A percentile compares a stretch with the other conserved stretches of the same genome.
phyloP scores from a whole-genome alignment of 23 tunicate species.

The Oikopleura albicans region DNA sequence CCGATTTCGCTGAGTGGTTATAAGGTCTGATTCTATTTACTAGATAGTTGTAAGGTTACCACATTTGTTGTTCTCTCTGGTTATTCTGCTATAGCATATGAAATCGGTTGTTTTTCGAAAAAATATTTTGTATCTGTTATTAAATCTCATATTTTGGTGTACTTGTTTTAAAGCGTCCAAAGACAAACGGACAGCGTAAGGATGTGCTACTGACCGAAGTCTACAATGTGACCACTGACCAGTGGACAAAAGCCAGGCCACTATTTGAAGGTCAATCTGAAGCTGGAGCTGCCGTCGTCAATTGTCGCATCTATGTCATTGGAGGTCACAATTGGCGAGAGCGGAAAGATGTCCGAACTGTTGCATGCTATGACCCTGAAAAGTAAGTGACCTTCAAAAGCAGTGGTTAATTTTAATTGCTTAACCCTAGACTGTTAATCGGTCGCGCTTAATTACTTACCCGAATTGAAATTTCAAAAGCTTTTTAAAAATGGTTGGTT shows the following conservation, averaged over 20 bases:
- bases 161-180: neutral
- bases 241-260: constrained; percentile 99
- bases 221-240: constrained; percentile 51
- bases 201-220: constrained; percentile 85
- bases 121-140: neutral
- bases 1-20: no score
- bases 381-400: constrained; percentile 4
- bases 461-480: no score
- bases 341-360: constrained; percentile 94
- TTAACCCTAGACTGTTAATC: no score
- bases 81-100: no score
- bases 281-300: constrained; percentile 96
- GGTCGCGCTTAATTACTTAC: no score
- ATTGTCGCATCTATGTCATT: constrained; percentile 62
- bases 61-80: neutral
- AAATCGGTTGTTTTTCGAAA: no score
- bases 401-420: no score
- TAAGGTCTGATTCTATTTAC: no score
- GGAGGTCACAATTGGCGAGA: constrained; percentile 99
- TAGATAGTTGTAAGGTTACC: neutral
- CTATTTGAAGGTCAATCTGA: constrained; percentile 92
- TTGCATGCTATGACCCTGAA: constrained; percentile 92
- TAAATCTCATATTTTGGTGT: neutral
- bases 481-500: no score
- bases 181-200: neutral